A percentile compares a stretch with the other conserved stretches of the same genome.
These are phyloP conservation scores for Pagrus major DNA, from an alignment of 2,113 vertebrate genomes.

Conservation along the genomic window DNA sequence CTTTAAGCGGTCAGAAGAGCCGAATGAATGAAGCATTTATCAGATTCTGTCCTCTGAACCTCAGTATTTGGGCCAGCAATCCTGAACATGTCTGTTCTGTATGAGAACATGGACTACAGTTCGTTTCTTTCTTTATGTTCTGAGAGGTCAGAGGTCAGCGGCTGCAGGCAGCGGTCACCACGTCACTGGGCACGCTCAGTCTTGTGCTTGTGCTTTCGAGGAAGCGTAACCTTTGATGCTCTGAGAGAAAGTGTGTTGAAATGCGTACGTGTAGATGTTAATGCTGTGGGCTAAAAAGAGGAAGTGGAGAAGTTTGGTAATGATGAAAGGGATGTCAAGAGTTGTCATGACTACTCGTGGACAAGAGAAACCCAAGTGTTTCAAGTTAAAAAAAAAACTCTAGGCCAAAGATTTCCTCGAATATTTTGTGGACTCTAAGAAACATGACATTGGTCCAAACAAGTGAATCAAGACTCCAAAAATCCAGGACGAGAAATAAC, in stretches of 20 bases:
- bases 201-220: constrained; percentile 67
- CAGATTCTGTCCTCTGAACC: neutral
- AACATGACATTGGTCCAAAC: neutral
- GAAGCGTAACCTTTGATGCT: constrained; percentile 41
- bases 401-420: neutral
- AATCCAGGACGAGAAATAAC: too few species aligned
- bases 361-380: constrained; percentile 12
- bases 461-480: too few species aligned
- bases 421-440: constrained; percentile 15
- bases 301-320: constrained; percentile 5
- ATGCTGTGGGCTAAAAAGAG: constrained; percentile 12
- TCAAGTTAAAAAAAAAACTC: constrained; percentile 24
- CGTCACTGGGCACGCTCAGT: constrained; percentile 16
- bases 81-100: constrained; percentile 17
- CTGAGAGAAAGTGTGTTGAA: constrained; percentile 29
- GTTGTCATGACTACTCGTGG: constrained; percentile 11
- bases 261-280: constrained; percentile 25
- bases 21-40: constrained; percentile 37
- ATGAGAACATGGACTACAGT: constrained; percentile 1
- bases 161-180: constrained; percentile 1
- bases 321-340: constrained; percentile 23
- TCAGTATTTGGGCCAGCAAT: constrained; percentile 6
- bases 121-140: constrained; percentile 32
- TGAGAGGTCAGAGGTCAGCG: constrained; percentile 59
- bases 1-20: constrained; percentile 24